A percentile compares a stretch with the other conserved stretches of the same genome.
These are phyloP conservation scores for Crocidura indochinensis DNA, from an alignment of 2,797 vertebrate genomes.

Conservation along the genomic window DNA sequence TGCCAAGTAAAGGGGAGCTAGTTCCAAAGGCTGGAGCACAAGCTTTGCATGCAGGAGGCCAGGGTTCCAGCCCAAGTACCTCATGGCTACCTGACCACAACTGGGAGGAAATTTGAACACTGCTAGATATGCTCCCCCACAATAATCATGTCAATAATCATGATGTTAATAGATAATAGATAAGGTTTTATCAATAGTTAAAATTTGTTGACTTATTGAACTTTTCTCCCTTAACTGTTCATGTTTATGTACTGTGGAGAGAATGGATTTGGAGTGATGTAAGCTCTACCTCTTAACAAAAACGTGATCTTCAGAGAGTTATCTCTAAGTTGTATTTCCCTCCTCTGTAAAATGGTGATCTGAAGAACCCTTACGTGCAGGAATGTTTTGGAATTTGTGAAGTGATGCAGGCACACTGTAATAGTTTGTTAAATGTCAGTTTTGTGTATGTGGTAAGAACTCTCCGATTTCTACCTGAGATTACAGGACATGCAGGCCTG, in stretches of 20 bases:
- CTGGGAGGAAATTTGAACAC: neutral
- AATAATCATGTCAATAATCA: neutral
- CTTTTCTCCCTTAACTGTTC: neutral
- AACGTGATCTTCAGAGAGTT: slow-evolving; percentile 18
- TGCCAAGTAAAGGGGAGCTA: neutral
- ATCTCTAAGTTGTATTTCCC: neutral
- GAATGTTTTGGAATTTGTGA: neutral
- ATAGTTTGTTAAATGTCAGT: slow-evolving; percentile 32
- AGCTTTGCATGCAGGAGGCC: too few relatives aligned
- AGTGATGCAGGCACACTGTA: neutral
- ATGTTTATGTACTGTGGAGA: neutral
- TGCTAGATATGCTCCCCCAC: too few relatives aligned
- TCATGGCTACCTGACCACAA: neutral
- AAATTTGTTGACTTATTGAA: neutral
- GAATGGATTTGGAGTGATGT: neutral
- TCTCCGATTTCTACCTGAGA: too few relatives aligned
- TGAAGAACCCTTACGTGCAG: neutral
- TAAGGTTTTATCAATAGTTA: too few relatives aligned
- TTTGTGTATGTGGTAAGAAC: too few relatives aligned
- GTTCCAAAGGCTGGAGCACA: too few relatives aligned
- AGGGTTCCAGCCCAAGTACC: too few relatives aligned
- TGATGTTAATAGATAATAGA: neutral
- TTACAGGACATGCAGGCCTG: too few relatives aligned
- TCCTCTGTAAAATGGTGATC: slow-evolving; percentile 39
- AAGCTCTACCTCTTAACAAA: slow-evolving; percentile 3